Evolutionary conservation across 2,113 vertebrate species (phyloP), one percentile per base, ranked within the genome.

Genomic region (Emydura subglobosa): DNA sequence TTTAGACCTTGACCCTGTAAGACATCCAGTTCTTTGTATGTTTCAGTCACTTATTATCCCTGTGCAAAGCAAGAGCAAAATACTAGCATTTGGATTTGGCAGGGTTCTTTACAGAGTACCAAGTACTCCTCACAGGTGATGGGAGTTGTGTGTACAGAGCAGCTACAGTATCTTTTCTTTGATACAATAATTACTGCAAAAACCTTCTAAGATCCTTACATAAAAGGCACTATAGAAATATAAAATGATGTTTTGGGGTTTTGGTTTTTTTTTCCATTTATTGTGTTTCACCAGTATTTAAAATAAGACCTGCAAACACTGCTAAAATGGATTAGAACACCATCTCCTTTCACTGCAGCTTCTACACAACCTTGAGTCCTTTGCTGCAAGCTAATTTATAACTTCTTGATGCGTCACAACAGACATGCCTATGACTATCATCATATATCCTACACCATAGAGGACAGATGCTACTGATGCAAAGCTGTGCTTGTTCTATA

Each of bases 261-360:
- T 7, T 16, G 7, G n/a, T n/a, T n/a, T 61, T 61, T 61, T 59
- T 57, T 13, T 29, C 2, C 34, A 94, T 54, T 88, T 74, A 83
- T 91, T 31, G 57, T 17, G 83, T 85, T 89, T 90, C 86, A 91
- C 50, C 54, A 87, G 88, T 76, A 68, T 95, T 87, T 86, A 82
- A 95, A 89, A 86, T 90, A 94, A 94, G 90, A 94, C 91, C 44
- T 47, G 55, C 59, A 83, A 59, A 47, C 79, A 88, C 19, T 92
- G 29, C 34, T 89, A 94, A 68, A 68, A 81, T 59, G 68, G 34
- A 93, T 91, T 87, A 86, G 88, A 94, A 88, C 6, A 57, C 85
- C 17, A 79, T 31, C 44, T 81, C 76, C 88, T 90, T 95, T 82
- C 95, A 44, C 59, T 80, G 44, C 42, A 39, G 34, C 65, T 82